Evolutionary conservation across 2,113 vertebrate species (phyloP).

Genomic region (Edolisoma coerulescens): DNA sequence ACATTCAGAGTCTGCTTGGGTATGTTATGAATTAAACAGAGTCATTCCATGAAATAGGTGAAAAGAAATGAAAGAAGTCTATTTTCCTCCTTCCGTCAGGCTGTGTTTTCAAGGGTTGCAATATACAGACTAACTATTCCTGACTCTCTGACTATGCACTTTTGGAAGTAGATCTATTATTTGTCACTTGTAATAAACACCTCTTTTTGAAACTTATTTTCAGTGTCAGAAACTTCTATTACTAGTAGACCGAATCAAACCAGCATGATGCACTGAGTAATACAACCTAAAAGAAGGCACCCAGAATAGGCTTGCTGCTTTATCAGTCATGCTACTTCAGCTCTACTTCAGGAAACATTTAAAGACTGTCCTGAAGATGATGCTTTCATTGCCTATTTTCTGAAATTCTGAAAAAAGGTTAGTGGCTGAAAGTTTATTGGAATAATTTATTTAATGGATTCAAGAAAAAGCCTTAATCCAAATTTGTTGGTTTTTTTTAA

Average conservation of each 20-base stretch:
- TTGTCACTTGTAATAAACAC: neutral
- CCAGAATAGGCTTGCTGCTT: neutral
- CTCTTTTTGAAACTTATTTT: neutral
- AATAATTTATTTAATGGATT: neutral
- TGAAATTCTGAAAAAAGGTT: neutral
- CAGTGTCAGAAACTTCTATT: neutral
- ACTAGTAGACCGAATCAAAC: neutral
- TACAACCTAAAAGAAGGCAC: neutral
- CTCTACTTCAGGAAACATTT: neutral
- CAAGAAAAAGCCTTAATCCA: neutral
- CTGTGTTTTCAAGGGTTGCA: neutral
- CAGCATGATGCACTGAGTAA: neutral
- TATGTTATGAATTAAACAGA: neutral
- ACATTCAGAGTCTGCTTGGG: neutral
- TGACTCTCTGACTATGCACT: neutral
- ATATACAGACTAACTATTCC: neutral
- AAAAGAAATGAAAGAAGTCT: neutral
- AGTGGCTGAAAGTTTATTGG: neutral
- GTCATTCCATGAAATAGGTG: neutral
- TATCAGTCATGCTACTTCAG: neutral
- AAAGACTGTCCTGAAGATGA: neutral
- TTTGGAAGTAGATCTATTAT: neutral
- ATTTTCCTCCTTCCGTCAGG: neutral
- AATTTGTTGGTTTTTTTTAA: neutral
- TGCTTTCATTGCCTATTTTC: neutral